A percentile compares a stretch with the other conserved stretches of the same genome.
These are phyloP conservation scores for Asarcornis scutulata DNA, from an alignment of 2,113 vertebrate genomes.

Conservation along the genomic window DNA sequence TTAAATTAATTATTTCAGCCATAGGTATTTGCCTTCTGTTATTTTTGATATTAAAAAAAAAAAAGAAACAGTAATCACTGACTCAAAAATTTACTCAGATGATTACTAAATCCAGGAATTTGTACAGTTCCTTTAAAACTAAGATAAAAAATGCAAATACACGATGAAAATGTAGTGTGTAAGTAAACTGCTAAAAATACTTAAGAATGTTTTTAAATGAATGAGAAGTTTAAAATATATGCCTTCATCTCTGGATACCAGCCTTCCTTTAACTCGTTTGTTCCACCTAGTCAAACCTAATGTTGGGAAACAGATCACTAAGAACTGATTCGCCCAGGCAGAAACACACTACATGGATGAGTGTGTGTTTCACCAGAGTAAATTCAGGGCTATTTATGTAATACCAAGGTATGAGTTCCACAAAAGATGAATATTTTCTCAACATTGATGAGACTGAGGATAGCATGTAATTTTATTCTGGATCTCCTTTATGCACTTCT, in stretches of 20 bases:
- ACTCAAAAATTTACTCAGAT: neutral
- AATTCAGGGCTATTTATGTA: neutral
- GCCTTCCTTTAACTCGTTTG: neutral
- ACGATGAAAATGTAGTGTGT: neutral
- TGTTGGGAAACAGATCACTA: neutral
- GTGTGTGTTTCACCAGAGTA: neutral
- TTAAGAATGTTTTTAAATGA: neutral
- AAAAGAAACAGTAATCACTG: neutral
- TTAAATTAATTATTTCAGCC: neutral
- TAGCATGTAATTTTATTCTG: neutral
- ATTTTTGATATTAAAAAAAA: neutral
- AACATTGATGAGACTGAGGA: neutral
- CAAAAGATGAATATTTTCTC: neutral
- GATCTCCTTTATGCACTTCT: neutral
- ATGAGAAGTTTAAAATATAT: neutral
- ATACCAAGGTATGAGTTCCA: neutral
- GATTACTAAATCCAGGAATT: neutral
- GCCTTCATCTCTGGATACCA: neutral
- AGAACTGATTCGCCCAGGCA: neutral
- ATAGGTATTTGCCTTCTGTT: neutral
- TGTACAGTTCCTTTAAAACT: neutral
- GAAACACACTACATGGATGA: neutral
- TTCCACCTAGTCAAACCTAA: neutral
- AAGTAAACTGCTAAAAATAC: neutral
- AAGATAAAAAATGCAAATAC: neutral